Conservation (phyloP, 2,888 invertebrate species). For the Phorcus lineatus region DNA sequence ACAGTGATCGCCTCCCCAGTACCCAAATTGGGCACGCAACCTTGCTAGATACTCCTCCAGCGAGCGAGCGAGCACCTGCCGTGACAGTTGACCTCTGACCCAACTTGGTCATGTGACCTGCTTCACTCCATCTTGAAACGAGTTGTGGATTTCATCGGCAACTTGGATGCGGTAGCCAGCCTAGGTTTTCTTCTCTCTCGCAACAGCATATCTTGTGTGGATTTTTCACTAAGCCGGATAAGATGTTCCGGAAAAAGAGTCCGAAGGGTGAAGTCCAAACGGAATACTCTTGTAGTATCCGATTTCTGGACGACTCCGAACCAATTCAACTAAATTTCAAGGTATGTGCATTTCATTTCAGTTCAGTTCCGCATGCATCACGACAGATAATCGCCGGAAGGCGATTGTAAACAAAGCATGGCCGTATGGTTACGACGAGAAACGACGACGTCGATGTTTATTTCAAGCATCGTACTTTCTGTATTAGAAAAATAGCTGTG, state of each 20-base stretch:
- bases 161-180: slow-evolving; percentile 23
- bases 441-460: too few species aligned
- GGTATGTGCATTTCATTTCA: slow-evolving; percentile 55
- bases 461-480: too few species aligned
- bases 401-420: background rate
- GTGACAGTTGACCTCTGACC: slow-evolving; percentile 20
- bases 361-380: background rate
- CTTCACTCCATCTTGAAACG: slow-evolving; percentile 30
- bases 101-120: slow-evolving; percentile 27
- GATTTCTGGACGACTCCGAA: slow-evolving; percentile 74
- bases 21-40: too few species aligned
- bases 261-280: slow-evolving; percentile 70
- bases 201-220: slow-evolving; percentile 28
- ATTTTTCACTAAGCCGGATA: slow-evolving; percentile 31
- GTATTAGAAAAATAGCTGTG: too few species aligned
- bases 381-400: background rate
- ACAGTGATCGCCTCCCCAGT: too few species aligned
- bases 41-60: background rate
- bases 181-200: slow-evolving; percentile 14
- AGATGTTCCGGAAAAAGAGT: slow-evolving; percentile 68
- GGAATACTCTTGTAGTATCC: slow-evolving; percentile 72
- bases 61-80: slow-evolving; percentile 27
- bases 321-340: slow-evolving; percentile 71
- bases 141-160: slow-evolving; percentile 26
- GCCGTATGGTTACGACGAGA: background rate